phyloP scores from a whole-genome alignment of 2,888 invertebrate species.

The Drosophila kokeensis region DNA sequence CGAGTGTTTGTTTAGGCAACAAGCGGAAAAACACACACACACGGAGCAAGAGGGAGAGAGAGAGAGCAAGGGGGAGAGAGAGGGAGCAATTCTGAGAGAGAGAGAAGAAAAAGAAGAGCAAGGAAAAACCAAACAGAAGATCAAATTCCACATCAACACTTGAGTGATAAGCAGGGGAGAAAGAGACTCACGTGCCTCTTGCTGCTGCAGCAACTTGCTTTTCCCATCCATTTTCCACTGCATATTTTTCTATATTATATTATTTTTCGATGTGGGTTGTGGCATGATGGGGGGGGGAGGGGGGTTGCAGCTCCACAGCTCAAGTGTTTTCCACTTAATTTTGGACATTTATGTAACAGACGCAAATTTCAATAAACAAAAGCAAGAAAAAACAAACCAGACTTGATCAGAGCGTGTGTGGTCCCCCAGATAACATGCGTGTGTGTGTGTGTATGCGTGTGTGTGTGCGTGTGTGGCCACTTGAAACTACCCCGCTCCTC shows the following conservation, averaged over 20 bases:
- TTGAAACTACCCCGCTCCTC: conserved; percentile 39
- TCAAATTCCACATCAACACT: conserved; percentile 73
- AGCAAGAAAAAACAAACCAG: conserved; percentile 23
- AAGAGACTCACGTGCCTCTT: conserved; percentile 48
- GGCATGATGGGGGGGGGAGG: not conserved
- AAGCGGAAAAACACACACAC: conserved; percentile 8
- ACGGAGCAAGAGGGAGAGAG: not conserved
- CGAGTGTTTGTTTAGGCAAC: conserved; percentile 71
- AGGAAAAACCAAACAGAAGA: conserved; percentile 50
- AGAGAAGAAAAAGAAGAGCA: conserved; percentile 5
- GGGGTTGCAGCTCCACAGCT: conserved; percentile 45
- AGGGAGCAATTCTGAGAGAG: not conserved
- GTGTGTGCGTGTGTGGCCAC: conserved; percentile 62
- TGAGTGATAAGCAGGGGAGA: conserved; percentile 33
- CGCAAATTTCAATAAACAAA: conserved; percentile 69
- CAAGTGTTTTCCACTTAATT: conserved; percentile 77
- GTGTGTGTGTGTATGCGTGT: not conserved
- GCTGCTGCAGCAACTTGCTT: conserved; percentile 1
- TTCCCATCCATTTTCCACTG: not conserved
- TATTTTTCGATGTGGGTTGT: not conserved
- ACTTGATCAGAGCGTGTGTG: conserved; percentile 60
- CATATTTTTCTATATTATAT: conserved; percentile 3
- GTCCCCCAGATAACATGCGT: conserved; percentile 57
- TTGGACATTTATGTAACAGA: conserved; percentile 67
- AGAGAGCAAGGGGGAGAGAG: not conserved